Percentiles rank a stretch among this genome's conserved stretches.
Evolutionary conservation across 2,113 vertebrate genomes (phyloP).

Genomic region (Aythya baeri): DNA sequence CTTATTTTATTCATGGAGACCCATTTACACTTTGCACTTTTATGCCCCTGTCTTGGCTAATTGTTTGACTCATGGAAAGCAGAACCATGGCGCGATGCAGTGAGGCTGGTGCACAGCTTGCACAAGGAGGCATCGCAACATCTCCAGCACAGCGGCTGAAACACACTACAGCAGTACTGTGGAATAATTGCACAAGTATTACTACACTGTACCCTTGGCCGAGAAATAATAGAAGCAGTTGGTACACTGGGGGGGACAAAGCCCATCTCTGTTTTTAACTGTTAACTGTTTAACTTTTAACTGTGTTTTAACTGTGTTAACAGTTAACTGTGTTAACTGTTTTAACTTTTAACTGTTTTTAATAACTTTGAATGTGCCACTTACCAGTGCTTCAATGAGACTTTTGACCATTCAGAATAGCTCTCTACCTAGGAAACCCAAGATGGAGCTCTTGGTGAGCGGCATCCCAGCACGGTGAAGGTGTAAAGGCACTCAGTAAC

Average conservation of each 20-base stretch:
- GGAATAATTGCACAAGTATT: background rate
- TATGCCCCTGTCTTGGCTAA: background rate
- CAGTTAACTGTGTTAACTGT: too few species aligned
- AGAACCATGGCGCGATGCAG: background rate
- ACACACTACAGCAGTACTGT: background rate
- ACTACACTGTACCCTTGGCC: background rate
- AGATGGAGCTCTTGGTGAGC: background rate
- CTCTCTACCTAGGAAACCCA: background rate
- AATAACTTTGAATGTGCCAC: background rate
- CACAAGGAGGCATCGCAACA: background rate
- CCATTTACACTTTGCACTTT: background rate
- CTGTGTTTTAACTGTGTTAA: too few species aligned
- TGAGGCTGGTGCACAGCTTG: background rate
- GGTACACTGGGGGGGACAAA: background rate
- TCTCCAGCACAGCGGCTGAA: background rate
- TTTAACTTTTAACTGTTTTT: background rate
- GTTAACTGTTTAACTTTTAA: too few species aligned
- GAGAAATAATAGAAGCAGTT: background rate
- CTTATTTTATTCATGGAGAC: background rate
- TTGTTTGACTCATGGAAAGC: background rate
- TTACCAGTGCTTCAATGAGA: background rate
- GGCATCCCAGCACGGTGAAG: background rate
- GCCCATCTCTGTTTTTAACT: background rate
- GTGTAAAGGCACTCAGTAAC: background rate
- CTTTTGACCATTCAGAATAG: background rate